phyloP scores from a whole-genome alignment of 2,888 invertebrate species.

The Scrobipalpa atriplicella region DNA sequence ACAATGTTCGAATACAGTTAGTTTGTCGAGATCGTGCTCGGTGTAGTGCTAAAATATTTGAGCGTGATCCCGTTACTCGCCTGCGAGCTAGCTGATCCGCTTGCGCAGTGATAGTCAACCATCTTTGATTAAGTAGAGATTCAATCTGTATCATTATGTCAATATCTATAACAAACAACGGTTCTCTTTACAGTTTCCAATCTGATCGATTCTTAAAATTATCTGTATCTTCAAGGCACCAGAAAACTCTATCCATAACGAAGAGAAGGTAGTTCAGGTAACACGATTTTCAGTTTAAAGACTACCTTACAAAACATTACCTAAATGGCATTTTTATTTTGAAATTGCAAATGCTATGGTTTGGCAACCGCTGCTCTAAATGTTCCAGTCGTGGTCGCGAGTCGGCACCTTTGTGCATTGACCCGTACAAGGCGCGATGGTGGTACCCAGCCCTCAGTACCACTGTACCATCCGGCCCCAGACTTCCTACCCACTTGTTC shows the following conservation, averaged over 20 bases:
- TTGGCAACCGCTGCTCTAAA: slow-evolving; percentile 25
- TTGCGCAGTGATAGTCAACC: slow-evolving; percentile 29
- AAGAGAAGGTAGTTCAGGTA: no score
- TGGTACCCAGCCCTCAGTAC: slow-evolving; percentile 3
- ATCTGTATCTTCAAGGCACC: no score
- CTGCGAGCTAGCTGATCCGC: slow-evolving; percentile 42
- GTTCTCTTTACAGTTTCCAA: background rate
- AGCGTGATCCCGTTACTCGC: slow-evolving; percentile 63
- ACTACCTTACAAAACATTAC: no score
- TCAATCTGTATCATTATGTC: slow-evolving; percentile 14
- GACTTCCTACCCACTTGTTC: slow-evolving; percentile 46
- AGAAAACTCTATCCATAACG: background rate
- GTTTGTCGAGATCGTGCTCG: slow-evolving; percentile 38
- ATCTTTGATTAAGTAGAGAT: slow-evolving; percentile 13
- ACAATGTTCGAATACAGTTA: slow-evolving; percentile 40
- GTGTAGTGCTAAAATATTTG: slow-evolving; percentile 63
- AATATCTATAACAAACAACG: background rate
- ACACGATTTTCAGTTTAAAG: no score
- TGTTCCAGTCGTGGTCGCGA: slow-evolving; percentile 40
- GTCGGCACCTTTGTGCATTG: slow-evolving; percentile 76
- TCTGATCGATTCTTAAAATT: no score
- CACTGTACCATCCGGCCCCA: slow-evolving; percentile 49
- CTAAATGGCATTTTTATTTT: no score
- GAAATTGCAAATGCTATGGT: background rate
- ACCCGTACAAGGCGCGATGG: slow-evolving; percentile 68